Percentiles rank a stretch among this genome's conserved stretches.
Conservation (phyloP, 2,113 vertebrate genomes). For the Camelus bactrianus region DNA sequence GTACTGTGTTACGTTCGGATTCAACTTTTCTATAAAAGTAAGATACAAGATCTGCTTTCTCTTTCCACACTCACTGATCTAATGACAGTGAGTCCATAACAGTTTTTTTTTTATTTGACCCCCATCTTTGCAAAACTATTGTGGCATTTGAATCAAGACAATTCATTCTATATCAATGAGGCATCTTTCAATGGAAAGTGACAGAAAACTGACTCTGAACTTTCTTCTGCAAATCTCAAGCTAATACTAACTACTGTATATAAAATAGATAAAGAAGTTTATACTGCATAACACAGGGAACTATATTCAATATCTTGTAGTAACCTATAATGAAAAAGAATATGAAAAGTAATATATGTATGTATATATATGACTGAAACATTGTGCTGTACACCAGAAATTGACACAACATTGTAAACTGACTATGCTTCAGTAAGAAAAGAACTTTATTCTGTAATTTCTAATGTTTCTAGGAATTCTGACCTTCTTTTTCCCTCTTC, state of each 20-base stretch:
- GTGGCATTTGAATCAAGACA: not conserved
- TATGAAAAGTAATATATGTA: too few relatives aligned
- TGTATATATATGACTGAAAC: too few relatives aligned
- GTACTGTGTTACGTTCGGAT: not conserved
- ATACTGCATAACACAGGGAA: too few relatives aligned
- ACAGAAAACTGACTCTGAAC: not conserved
- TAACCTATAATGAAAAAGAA: too few relatives aligned
- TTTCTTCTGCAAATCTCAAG: not conserved
- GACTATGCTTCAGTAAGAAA: too few relatives aligned
- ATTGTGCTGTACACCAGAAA: too few relatives aligned
- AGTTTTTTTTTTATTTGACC: not conserved
- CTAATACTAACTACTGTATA: too few relatives aligned
- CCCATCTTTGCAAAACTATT: slow-evolving; percentile 18
- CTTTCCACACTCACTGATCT: not conserved
- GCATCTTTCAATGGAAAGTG: not conserved
- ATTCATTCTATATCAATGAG: slow-evolving; percentile 23
- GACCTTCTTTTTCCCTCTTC: not conserved
- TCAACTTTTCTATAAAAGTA: not conserved
- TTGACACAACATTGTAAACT: too few relatives aligned
- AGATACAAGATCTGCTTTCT: not conserved
- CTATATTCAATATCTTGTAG: too few relatives aligned
- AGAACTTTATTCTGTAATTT: not conserved
- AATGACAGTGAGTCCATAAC: not conserved
- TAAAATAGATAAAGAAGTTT: too few relatives aligned
- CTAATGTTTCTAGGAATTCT: slow-evolving; percentile 33